Base-by-base conservation (phyloP, 23 tunicate species). In the Trididemnum nubilum region DNA sequence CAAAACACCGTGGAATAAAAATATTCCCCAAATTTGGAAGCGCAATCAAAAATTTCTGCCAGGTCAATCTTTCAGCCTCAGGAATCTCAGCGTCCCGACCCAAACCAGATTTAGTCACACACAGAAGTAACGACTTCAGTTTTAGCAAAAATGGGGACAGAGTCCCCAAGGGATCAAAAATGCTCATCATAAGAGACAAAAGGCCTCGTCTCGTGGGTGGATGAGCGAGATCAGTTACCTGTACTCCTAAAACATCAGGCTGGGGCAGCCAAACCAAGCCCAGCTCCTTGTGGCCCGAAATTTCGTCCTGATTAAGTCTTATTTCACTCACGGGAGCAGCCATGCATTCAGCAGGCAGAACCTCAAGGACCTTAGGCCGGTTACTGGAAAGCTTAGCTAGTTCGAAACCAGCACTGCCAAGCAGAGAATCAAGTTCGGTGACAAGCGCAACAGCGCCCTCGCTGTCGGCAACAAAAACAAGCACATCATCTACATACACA, bases 231-330 rank as follows among this genome's bases (percentile, higher is more conserved):
- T 18, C 15, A 7, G 38, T 24, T 9, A 67, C 37, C 74, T 67
- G 31, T 4, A 67, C 38, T 4, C 74, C 38, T n/a, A 67, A 67
- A 4, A 5, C 9, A 67, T 67, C 74, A 5, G 38, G 7, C 38
- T 67, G 74, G 7, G 74, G 74, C 3, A 30, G 38, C 74, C 74
- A 31, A 7, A 67, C 74, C 33, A 67, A 67, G 38, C 74, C 74
- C 74, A 67, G 22, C 12, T 7, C n/a, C 38, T 33, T 21, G 38
- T 67, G 38, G 7, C 74, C 74, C 7, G 38, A 24, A 67, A 33
- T 3, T 7, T 33, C 74, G 2, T 67, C 74, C 38, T 5, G 38
- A 3, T 33, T 4, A 5, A 67, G n/a, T 5, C n/a, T 12, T 33
- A 67, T n/a, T 67, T 67, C 74, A 33, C 21, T 67, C 22, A 67